Base-by-base conservation (phyloP, 2,888 invertebrate species). In the Sepiola atlantica region DNA sequence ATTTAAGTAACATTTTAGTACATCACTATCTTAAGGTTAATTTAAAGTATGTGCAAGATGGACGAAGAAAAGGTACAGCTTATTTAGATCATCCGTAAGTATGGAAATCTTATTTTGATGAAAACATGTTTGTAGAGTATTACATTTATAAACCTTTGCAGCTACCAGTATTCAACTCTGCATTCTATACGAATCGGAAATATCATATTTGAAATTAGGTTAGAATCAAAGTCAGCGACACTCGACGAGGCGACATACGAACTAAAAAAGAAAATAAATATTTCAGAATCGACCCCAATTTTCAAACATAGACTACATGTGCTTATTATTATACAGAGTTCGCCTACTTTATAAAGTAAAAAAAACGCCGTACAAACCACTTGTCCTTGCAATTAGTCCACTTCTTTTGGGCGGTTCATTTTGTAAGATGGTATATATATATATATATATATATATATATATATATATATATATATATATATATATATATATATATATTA, bases 391-490 rank as follows among this genome's bases (percentile, higher is more conserved):
- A 77, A 77, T 77, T 28, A 77, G 3, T n/a, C 28, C 14, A 2
- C 0, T n/a, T 77, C n/a, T 16, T 77, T n/a, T 77, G 6, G 77
- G n/a, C 1, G n/a, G 77, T 28, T n/a, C n/a, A 10, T 14, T n/a
- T n/a, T 28, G 28, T 18, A n/a, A n/a, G 14, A n/a, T n/a, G 1
- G 10, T 24, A 24, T 24, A 24, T 24, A 24, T 24, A 61, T 24
- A 61, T 24, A 61, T 61, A 21, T 24, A 61, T 24, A 61, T 24
- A 61, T 24, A 61, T 24, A 61, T 24, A 24, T 24, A 61, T 61
- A 61, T 61, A 61, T 61, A 61, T 61, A 61, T 61, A 61, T 61
- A 61, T 61, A 61, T 61, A 61, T 61, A 61, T 61, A 61, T 61
- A 28, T 61, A 61, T 28, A 21, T 61, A 28, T 61, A 28, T 28